These are phyloP conservation scores for Ciconia stormi DNA, from an alignment of 2,113 vertebrate genomes.

Conservation along the genomic window DNA sequence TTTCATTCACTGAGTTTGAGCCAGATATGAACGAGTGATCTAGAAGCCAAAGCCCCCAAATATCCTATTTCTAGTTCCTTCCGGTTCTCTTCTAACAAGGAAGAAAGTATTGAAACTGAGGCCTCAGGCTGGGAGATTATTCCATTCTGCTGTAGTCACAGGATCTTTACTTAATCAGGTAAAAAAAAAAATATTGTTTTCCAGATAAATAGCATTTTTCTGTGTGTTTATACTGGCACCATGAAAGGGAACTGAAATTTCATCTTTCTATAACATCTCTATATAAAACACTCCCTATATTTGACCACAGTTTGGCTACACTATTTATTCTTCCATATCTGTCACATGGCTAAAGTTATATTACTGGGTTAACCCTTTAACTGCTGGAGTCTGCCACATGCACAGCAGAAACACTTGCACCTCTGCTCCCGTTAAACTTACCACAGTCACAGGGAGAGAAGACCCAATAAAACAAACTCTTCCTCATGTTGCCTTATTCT, in stretches of 20 bases:
- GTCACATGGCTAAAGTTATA: not conserved
- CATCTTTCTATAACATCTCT: slow-evolving; percentile 7
- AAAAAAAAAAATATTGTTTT: not conserved
- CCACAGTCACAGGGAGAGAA: not conserved
- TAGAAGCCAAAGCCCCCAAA: not conserved
- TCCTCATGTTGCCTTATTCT: not conserved
- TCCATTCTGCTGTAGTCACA: not conserved
- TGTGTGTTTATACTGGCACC: slow-evolving; percentile 18
- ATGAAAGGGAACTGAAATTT: slow-evolving; percentile 6
- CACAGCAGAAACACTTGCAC: not conserved
- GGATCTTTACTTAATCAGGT: not conserved
- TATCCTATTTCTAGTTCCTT: not conserved
- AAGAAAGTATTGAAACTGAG: not conserved
- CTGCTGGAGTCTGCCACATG: not conserved
- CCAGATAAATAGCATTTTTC: not conserved
- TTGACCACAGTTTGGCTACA: not conserved
- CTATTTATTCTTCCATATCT: slow-evolving; percentile 12
- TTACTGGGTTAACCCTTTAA: not conserved
- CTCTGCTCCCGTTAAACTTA: not conserved
- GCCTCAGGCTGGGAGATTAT: not conserved
- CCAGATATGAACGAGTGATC: not conserved
- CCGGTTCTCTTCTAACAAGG: not conserved
- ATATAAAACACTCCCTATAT: not conserved
- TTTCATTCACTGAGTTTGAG: not conserved
- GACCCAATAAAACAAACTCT: not conserved